Percentiles rank a stretch among this genome's conserved stretches.
phyloP scores from a whole-genome alignment of 2,113 vertebrate species.

The Pedetes capensis region DNA sequence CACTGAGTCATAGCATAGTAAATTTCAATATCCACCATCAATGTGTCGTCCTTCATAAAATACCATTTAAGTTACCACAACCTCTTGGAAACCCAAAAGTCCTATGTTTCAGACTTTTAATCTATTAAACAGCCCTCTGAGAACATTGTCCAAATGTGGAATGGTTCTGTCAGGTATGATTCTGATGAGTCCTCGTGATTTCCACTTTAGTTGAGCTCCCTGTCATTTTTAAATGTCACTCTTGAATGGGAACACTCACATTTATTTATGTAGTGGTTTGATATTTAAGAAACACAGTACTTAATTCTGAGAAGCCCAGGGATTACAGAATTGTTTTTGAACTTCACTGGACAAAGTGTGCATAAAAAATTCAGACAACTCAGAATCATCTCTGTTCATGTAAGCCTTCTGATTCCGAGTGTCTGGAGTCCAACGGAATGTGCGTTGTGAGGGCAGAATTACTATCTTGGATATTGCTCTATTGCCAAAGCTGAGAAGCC shows the following conservation, averaged over 20 bases:
- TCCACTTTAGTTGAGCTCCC: neutral
- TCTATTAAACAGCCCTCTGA: neutral
- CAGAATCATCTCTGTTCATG: neutral
- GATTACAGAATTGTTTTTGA: neutral
- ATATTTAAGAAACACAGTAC: conserved; percentile 46
- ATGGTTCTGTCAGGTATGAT: neutral
- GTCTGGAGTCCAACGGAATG: neutral
- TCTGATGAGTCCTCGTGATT: neutral
- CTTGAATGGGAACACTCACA: neutral
- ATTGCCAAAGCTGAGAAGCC: neutral
- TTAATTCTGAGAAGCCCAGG: neutral
- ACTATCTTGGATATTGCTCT: neutral
- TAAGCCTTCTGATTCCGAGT: neutral
- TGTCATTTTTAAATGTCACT: conserved; percentile 30
- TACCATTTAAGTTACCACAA: neutral
- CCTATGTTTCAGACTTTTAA: neutral
- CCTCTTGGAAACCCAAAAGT: neutral
- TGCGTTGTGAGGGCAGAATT: neutral
- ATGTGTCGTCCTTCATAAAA: conserved; percentile 16
- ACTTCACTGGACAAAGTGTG: neutral
- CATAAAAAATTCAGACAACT: neutral
- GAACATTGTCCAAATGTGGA: neutral
- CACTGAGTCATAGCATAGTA: neutral
- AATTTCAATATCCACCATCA: conserved; percentile 15
- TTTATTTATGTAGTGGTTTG: neutral